Percentiles rank a stretch among this genome's conserved stretches.
These are phyloP conservation scores for Coelopa pilipes DNA, from an alignment of 2,888 invertebrate species.

Conservation along the genomic window DNA sequence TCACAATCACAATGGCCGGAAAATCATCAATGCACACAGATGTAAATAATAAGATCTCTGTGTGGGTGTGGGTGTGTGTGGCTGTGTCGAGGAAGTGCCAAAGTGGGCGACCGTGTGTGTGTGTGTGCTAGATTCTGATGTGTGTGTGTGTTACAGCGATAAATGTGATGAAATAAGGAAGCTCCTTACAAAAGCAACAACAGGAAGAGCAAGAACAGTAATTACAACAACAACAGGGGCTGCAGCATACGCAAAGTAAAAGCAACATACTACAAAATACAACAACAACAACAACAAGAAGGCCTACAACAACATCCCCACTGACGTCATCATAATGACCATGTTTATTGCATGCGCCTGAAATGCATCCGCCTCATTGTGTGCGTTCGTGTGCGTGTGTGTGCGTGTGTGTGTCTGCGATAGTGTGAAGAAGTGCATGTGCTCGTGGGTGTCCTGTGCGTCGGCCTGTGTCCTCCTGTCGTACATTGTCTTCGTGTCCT, in stretches of 20 bases:
- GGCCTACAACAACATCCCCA: background rate
- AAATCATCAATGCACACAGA: conserved; percentile 25
- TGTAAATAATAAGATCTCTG: conserved; percentile 33
- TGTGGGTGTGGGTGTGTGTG: background rate
- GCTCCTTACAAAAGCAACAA: background rate
- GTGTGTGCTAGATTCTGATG: too few species aligned
- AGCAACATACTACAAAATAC: background rate
- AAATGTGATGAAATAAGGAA: conserved; percentile 35
- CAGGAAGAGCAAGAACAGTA: background rate
- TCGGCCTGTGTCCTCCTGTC: background rate
- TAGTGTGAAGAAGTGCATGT: too few species aligned
- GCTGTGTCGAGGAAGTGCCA: conserved; percentile 7
- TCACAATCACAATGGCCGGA: conserved; percentile 11
- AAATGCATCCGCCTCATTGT: background rate
- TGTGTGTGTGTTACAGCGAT: conserved; percentile 9
- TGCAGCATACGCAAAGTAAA: background rate
- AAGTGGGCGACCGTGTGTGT: background rate
- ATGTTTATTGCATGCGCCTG: conserved; percentile 10
- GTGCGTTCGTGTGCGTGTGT: background rate
- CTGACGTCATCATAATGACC: conserved; percentile 4
- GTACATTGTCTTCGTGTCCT: too few species aligned
- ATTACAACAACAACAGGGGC: background rate
- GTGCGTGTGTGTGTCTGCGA: background rate
- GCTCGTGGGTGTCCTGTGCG: background rate
- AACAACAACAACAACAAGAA: background rate